A percentile compares a stretch with the other conserved stretches of the same genome.
Evolutionary conservation across 2,113 vertebrate species (phyloP).

Genomic region (Pristiophorus japonicus): DNA sequence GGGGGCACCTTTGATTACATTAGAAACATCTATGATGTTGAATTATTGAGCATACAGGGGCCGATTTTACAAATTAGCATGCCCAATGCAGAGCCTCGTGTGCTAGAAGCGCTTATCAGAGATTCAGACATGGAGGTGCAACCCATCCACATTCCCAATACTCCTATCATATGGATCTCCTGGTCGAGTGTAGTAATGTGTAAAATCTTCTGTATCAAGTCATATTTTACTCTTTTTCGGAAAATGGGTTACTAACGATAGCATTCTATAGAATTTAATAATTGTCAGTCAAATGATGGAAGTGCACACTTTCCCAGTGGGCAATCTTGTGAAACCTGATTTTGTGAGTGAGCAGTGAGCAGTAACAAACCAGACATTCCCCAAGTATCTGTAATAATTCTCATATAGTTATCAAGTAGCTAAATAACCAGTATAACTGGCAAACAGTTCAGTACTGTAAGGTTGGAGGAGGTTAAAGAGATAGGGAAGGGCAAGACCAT

Average conservation of each 20-base stretch:
- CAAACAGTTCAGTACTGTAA: not conserved
- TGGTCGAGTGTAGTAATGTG: not conserved
- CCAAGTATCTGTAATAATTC: no score
- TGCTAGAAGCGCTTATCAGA: not conserved
- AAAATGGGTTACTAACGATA: not conserved
- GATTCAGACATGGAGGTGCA: not conserved
- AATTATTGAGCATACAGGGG: not conserved
- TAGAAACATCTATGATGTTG: not conserved
- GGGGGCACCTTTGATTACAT: constrained; percentile 10
- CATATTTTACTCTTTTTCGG: not conserved
- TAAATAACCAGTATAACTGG: not conserved
- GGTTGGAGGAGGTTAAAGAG: not conserved
- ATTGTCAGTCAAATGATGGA: not conserved
- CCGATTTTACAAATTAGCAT: not conserved
- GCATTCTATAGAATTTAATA: not conserved
- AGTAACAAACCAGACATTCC: no score
- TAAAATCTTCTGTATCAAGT: not conserved
- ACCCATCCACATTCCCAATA: not conserved
- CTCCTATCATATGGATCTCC: not conserved
- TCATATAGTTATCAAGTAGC: not conserved
- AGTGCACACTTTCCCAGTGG: not conserved
- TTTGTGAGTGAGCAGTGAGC: not conserved
- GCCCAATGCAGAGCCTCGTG: not conserved
- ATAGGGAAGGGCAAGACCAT: no score
- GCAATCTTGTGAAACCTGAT: not conserved